A percentile compares a stretch with the other conserved stretches of the same genome.
Evolutionary conservation across 2,888 invertebrate genomes (phyloP).

Genomic region (Periphyllus acericola): DNA sequence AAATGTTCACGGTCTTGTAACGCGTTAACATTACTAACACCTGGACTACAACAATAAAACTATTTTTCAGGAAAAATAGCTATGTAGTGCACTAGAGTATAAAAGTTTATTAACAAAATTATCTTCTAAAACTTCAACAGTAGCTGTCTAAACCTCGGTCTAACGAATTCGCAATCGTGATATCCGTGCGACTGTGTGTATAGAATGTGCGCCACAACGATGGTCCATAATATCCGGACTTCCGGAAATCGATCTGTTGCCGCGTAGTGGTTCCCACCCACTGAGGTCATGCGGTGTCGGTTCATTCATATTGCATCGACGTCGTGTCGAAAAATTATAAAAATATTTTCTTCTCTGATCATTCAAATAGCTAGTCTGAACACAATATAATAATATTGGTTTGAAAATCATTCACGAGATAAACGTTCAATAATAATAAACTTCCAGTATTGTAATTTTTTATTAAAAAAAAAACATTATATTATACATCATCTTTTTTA

Average conservation of each 20-base stretch:
- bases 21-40: too few relatives aligned
- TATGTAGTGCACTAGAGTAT: not conserved
- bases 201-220: not conserved
- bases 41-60: too few relatives aligned
- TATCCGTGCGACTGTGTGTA: not conserved
- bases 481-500: too few relatives aligned
- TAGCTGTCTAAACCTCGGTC: not conserved
- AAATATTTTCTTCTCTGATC: not conserved
- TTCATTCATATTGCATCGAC: not conserved
- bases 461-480: too few relatives aligned
- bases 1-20: too few relatives aligned
- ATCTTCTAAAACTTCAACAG: not conserved
- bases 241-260: conserved; percentile 6
- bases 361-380: not conserved
- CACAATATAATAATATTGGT: not conserved
- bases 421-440: too few relatives aligned
- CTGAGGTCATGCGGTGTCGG: not conserved
- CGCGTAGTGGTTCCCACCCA: not conserved
- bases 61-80: too few relatives aligned
- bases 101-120: not conserved
- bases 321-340: not conserved
- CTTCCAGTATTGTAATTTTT: not conserved
- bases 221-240: not conserved
- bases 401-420: not conserved
- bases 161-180: conserved; percentile 2